Evolutionary conservation across 2,888 invertebrate genomes (phyloP).

Genomic region (Caenorhabditis uteleia): DNA sequence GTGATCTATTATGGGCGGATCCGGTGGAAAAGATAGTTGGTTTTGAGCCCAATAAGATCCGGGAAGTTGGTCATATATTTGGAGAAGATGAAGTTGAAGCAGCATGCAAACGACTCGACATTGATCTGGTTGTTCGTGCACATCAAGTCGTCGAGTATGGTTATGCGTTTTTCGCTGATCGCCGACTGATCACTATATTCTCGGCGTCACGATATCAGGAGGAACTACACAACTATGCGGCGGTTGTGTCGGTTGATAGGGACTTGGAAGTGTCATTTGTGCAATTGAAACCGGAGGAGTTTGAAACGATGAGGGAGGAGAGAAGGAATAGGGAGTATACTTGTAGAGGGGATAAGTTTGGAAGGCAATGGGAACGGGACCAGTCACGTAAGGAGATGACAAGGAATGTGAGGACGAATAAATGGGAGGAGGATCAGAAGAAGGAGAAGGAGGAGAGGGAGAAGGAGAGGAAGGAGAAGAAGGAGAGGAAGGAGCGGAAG

Average conservation of each 20-base stretch:
- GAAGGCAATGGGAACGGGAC: too few species aligned
- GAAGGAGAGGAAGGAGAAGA: too few species aligned
- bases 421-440: too few species aligned
- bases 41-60: constrained; percentile 47
- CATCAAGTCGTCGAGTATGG: constrained; percentile 51
- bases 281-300: constrained; percentile 56
- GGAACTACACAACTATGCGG: constrained; percentile 55
- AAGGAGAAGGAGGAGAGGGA: too few species aligned
- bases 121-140: constrained; percentile 44
- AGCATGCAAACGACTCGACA: constrained; percentile 39
- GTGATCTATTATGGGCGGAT: constrained; percentile 59
- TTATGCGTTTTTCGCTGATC: constrained; percentile 43
- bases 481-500: too few species aligned
- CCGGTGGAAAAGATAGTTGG: constrained; percentile 42
- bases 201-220: constrained; percentile 57
- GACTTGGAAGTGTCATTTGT: constrained; percentile 52
- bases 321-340: too few species aligned
- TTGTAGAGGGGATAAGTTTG: too few species aligned
- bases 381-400: too few species aligned
- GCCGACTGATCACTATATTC: constrained; percentile 55
- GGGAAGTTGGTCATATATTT: constrained; percentile 51
- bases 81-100: constrained; percentile 47
- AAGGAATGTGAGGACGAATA: too few species aligned
- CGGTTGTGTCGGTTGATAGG: too few species aligned
- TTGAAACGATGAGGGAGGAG: constrained; percentile 30